Base-by-base conservation (phyloP, 2,888 invertebrate genomes). In the Acronicta psi region DNA sequence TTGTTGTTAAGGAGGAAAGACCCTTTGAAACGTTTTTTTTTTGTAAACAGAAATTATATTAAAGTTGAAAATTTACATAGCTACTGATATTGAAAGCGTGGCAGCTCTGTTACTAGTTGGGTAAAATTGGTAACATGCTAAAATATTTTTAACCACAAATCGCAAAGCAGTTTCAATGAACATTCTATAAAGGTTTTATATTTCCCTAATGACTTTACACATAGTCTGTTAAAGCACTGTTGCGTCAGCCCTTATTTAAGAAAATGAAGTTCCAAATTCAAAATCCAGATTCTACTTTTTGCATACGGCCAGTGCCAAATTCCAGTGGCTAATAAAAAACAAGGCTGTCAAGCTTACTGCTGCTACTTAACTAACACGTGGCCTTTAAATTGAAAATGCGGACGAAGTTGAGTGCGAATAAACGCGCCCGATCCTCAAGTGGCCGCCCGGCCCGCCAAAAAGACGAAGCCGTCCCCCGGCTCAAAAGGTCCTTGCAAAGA, bases 351-450 rank as follows among this genome's bases (percentile, higher is more conserved):
- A 60, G 59, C 75, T 56, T 44, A 55, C 52, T 49, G 40, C 67
- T 43, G 66, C 76, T 63, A 76, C 73, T 72, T 79, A 79, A 82
- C 81, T 79, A 78, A 75, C 75, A 73, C 77, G 70, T 76, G 67
- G 60, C 50, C 57, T 58, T 70, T 59, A 59, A 63, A 74, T 65
- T 74, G 76, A 82, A 84, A 87, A 85, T 78, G 78, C 72, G 84
- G 85, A 82, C 84, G 81, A 84, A 89, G 87, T 86, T 84, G 85
- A 89, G 92, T 90, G 90, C 82, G 90, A 91, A 89, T 84, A 85
- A 90, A 87, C 86, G 82, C 84, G 83, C 88, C 85, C 85, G 84
- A 85, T 83, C 82, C 85, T 88, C 89, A 90, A 91, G 90, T 88
- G 89, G 85, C 80, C 84, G 81, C 80, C 80, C 76, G 73, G 64